Conservation (phyloP, 2,797 vertebrate genomes). For the Fistularia commersonii region DNA sequence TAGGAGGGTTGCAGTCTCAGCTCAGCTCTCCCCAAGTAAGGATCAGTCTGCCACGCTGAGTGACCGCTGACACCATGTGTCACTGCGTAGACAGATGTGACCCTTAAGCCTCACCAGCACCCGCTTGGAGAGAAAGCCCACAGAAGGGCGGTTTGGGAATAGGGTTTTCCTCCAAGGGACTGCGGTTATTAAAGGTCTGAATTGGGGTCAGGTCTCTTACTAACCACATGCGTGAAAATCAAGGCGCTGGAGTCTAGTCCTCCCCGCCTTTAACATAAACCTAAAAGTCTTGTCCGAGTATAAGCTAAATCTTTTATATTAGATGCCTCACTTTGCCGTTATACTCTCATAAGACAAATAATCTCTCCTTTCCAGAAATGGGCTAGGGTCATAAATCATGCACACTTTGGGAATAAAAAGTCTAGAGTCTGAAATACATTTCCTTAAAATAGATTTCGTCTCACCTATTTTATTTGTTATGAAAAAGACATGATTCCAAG, state of each 20-base stretch:
- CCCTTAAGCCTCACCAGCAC: conserved; percentile 61
- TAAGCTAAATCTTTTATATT: conserved; percentile 29
- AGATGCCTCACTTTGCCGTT: conserved; percentile 30
- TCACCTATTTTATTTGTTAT: conserved; percentile 43
- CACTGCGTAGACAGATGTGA: conserved; percentile 62
- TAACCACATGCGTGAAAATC: conserved; percentile 31
- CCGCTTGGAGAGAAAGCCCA: conserved; percentile 32
- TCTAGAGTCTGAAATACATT: conserved; percentile 40
- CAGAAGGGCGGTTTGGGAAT: conserved; percentile 19
- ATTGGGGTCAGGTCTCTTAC: conserved; percentile 70
- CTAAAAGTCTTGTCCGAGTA: conserved; percentile 21
- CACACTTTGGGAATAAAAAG: conserved; percentile 45
- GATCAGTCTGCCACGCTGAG: conserved; percentile 47
- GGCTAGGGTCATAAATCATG: conserved; percentile 70
- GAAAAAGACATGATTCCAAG: conserved; percentile 41
- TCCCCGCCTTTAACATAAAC: conserved; percentile 39
- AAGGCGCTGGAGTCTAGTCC: conserved; percentile 35
- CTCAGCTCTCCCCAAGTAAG: conserved; percentile 33
- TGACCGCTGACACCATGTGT: conserved; percentile 62
- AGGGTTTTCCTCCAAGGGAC: conserved; percentile 57
- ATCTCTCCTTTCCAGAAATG: conserved; percentile 63
- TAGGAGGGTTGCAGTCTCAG: conserved; percentile 12
- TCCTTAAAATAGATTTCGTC: conserved; percentile 55
- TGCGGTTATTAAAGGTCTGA: conserved; percentile 67
- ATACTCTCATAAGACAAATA: conserved; percentile 62